These are phyloP conservation scores for Drosophila melanogaster DNA, from an alignment of 1,140 invertebrate genomes.

Conservation along the genomic window DNA sequence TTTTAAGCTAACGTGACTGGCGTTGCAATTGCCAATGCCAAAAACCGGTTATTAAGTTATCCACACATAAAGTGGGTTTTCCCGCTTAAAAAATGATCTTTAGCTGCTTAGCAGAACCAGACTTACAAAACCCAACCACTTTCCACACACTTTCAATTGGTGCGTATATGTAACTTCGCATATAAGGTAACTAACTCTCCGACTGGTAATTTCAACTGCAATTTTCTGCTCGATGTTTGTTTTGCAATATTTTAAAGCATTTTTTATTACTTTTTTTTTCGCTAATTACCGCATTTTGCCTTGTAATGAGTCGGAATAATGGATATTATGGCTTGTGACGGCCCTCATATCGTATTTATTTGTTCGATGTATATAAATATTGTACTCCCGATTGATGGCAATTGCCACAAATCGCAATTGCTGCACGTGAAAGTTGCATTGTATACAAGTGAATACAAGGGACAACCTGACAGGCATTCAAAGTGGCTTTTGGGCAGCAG, in stretches of 20 bases:
- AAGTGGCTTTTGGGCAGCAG: constrained; percentile 67
- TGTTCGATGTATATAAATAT: constrained; percentile 15
- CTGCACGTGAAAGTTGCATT: constrained; percentile 41
- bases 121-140: background rate
- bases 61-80: constrained; percentile 1
- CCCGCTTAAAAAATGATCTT: background rate
- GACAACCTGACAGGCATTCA: constrained; percentile 56
- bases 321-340: background rate
- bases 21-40: background rate
- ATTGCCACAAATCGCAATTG: constrained; percentile 28
- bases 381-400: constrained; percentile 37
- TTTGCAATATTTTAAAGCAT: background rate
- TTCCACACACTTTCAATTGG: constrained; percentile 24
- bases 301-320: constrained; percentile 1
- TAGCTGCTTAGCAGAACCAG: background rate
- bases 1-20: background rate
- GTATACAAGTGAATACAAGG: constrained; percentile 22
- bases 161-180: constrained; percentile 3
- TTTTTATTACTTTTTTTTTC: constrained; percentile 2
- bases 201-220: constrained; percentile 4
- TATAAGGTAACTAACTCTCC: background rate
- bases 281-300: constrained; percentile 22
- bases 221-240: constrained; percentile 18
- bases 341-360: constrained; percentile 3
- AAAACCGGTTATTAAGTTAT: constrained; percentile 20